Percentiles rank a stretch among this genome's conserved stretches.
Evolutionary conservation across 2,113 vertebrate species (phyloP).

Genomic region (Gymnogyps californianus): DNA sequence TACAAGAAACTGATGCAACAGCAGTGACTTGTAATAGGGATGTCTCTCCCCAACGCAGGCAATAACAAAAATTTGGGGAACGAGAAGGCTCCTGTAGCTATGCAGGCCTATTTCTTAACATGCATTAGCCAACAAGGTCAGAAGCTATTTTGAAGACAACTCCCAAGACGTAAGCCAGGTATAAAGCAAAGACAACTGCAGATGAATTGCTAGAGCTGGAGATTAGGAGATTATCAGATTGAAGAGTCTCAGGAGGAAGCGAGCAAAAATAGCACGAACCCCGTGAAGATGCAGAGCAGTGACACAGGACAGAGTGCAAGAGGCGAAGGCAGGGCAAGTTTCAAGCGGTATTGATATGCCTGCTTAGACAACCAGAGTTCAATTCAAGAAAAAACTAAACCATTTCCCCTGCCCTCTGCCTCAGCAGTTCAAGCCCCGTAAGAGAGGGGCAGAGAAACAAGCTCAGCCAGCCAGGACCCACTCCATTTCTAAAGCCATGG

Average conservation of each 20-base stretch:
- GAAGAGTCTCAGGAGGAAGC: slow-evolving; percentile 3
- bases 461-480: background rate
- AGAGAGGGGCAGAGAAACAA: background rate
- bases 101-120: background rate
- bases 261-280: background rate
- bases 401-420: background rate
- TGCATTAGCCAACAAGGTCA: slow-evolving; percentile 43
- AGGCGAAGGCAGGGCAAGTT: background rate
- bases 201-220: background rate
- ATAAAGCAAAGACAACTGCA: slow-evolving; percentile 5
- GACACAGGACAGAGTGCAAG: background rate
- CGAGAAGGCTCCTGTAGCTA: background rate
- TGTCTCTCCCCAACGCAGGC: background rate
- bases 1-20: background rate
- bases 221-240: slow-evolving; percentile 63
- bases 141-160: slow-evolving; percentile 14
- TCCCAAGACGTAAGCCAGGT: slow-evolving; percentile 32
- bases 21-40: background rate
- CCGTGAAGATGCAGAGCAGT: rapidly evolving
- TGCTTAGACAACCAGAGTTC: background rate
- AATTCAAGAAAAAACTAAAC: background rate
- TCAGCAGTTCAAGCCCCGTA: background rate
- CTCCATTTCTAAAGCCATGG: background rate
- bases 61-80: background rate
- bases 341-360: background rate